phyloP scores from a whole-genome alignment of 2,113 vertebrate species.

The Turdus rufiventris region DNA sequence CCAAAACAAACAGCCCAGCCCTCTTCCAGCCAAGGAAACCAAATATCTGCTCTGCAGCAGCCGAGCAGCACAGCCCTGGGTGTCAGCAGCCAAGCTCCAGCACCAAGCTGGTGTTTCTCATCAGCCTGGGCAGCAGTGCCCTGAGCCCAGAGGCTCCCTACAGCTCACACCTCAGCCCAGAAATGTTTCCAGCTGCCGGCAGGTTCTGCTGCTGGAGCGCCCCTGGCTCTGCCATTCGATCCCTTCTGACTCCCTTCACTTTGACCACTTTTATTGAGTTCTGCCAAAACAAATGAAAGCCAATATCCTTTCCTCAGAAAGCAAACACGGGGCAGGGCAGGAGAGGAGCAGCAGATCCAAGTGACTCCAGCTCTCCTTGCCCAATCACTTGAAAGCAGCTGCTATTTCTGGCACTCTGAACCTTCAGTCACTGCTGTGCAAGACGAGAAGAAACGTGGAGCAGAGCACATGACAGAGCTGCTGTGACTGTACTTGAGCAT shows the following conservation, averaged over 20 bases:
- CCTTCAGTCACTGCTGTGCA: background rate
- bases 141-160: background rate
- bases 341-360: background rate
- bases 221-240: background rate
- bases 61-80: background rate
- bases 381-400: background rate
- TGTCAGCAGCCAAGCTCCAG: background rate
- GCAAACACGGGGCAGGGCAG: background rate
- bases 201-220: background rate
- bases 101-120: background rate
- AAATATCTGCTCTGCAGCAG: background rate
- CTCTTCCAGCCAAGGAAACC: background rate
- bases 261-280: background rate
- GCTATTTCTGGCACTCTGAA: conserved; percentile 46
- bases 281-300: background rate
- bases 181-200: background rate
- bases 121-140: background rate
- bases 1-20: background rate
- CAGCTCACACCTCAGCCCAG: background rate
- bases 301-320: background rate
- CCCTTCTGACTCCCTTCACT: background rate
- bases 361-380: background rate
- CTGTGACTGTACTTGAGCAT: background rate
- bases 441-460: conserved; percentile 4
- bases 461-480: conserved; percentile 14